A percentile compares a stretch with the other conserved stretches of the same genome.
phyloP scores from a whole-genome alignment of 2,113 vertebrate species.

The Acanthochromis polyacanthus region DNA sequence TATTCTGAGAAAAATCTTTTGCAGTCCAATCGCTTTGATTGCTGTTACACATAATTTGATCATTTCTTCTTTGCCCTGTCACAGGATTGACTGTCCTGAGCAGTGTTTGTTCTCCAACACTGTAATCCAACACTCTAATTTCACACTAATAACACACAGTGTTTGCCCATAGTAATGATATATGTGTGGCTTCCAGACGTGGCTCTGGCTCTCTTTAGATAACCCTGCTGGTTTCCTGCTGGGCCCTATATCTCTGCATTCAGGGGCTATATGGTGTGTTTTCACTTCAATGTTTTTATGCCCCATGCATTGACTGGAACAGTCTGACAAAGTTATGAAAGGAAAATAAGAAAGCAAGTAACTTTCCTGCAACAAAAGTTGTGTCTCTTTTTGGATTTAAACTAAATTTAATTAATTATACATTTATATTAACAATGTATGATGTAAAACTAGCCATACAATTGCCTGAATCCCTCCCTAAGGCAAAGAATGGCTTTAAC shows the following conservation, averaged over 20 bases:
- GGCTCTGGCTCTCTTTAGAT: constrained; percentile 51
- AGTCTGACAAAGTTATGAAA: too few relatives aligned
- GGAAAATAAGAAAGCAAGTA: too few relatives aligned
- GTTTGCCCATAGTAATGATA: constrained; percentile 52
- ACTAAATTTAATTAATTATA: too few relatives aligned
- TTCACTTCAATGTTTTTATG: too few relatives aligned
- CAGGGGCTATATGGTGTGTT: too few relatives aligned
- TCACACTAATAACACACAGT: constrained; percentile 30
- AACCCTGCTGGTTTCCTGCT: background rate
- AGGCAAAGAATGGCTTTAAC: too few relatives aligned
- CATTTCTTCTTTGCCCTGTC: constrained; percentile 20
- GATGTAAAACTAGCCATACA: too few relatives aligned
- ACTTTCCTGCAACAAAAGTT: too few relatives aligned
- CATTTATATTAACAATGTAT: too few relatives aligned
- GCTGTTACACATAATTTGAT: constrained; percentile 28
- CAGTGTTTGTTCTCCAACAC: constrained; percentile 56
- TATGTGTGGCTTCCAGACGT: constrained; percentile 5
- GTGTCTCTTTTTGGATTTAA: too few relatives aligned
- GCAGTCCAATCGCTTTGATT: background rate
- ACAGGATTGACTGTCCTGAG: constrained; percentile 6
- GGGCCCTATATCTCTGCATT: background rate
- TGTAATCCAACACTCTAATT: constrained; percentile 52
- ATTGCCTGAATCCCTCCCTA: too few relatives aligned
- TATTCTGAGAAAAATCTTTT: background rate
- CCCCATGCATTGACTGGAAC: too few relatives aligned